Percentiles rank a stretch among this genome's conserved stretches.
These are phyloP conservation scores for Helarctos malayanus DNA, from an alignment of 2,797 vertebrate species.

Conservation along the genomic window DNA sequence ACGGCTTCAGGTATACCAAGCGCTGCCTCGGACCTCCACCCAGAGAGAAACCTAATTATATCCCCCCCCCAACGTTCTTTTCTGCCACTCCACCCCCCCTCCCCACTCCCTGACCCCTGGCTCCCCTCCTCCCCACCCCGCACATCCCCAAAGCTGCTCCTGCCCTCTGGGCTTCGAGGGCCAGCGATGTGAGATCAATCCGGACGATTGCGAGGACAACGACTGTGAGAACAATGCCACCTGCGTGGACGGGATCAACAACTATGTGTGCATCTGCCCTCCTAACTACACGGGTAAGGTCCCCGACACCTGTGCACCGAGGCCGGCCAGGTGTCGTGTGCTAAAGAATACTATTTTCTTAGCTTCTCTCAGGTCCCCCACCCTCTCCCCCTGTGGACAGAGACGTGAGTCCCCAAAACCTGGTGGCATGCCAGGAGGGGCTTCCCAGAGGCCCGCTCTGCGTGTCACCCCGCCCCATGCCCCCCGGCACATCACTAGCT, in stretches of 20 bases:
- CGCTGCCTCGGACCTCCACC: not conserved
- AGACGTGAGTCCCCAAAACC: not conserved
- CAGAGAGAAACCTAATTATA: not conserved
- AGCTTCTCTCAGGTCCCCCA: not conserved
- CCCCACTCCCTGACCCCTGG: not conserved
- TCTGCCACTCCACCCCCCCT: not conserved
- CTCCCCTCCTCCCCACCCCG: not conserved
- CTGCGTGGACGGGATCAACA: constrained; percentile 97
- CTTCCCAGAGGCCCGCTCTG: not conserved
- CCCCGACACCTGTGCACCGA: accelerated
- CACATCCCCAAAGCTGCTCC: constrained; percentile 91
- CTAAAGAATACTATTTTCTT: not conserved
- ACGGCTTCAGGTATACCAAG: not conserved
- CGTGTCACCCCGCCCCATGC: no score
- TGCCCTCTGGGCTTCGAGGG: constrained; percentile 96
- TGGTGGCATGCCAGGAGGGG: not conserved
- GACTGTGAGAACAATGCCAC: constrained; percentile 99
- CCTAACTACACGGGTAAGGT: constrained; percentile 94
- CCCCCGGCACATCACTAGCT: not conserved
- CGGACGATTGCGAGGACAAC: constrained; percentile 98
- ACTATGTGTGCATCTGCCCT: constrained; percentile 96
- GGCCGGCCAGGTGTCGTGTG: accelerated
- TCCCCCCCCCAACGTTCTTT: not conserved
- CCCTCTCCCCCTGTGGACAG: not conserved
- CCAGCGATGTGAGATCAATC: constrained; percentile 95